Percentiles rank a stretch among this genome's conserved stretches.
phyloP scores from a whole-genome alignment of 2,888 invertebrate species.

The Theodoxus fluviatilis region DNA sequence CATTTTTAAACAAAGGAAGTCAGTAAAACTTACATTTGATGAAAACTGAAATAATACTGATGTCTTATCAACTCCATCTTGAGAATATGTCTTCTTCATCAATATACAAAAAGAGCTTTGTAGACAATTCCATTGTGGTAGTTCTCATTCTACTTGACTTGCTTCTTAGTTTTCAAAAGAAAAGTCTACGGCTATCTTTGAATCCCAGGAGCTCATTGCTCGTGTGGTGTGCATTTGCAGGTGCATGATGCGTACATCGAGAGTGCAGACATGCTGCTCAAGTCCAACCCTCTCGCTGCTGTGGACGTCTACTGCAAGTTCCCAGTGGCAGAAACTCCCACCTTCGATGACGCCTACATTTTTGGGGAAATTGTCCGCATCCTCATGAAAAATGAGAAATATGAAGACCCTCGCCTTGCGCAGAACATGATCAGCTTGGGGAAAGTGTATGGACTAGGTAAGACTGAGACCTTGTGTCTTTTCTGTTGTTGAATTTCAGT shows the following conservation, averaged over 20 bases:
- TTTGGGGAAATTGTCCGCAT: conserved; percentile 62
- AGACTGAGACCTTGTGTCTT: too few relatives aligned
- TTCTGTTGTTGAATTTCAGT: too few relatives aligned
- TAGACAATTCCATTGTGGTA: not conserved
- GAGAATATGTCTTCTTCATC: not conserved
- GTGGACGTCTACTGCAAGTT: conserved; percentile 63
- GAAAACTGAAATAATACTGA: too few relatives aligned
- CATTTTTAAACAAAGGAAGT: too few relatives aligned
- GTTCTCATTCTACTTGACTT: not conserved
- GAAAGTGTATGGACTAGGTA: conserved; percentile 60
- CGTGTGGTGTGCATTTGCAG: conserved; percentile 37
- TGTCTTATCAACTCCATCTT: too few relatives aligned
- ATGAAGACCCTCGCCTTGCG: conserved; percentile 59
- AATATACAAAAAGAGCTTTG: not conserved
- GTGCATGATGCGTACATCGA: conserved; percentile 65
- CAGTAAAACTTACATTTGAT: too few relatives aligned
- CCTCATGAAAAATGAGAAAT: conserved; percentile 62
- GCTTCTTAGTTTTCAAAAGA: not conserved
- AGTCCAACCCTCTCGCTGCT: conserved; percentile 58
- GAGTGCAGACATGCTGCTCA: conserved; percentile 58
- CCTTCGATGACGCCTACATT: conserved; percentile 65
- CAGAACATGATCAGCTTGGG: conserved; percentile 61
- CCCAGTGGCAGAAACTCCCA: conserved; percentile 58
- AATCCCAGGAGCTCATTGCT: not conserved
- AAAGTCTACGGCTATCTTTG: not conserved